Base-by-base conservation (phyloP, 2,888 invertebrate genomes). In the Aleiodes testaceus region DNA sequence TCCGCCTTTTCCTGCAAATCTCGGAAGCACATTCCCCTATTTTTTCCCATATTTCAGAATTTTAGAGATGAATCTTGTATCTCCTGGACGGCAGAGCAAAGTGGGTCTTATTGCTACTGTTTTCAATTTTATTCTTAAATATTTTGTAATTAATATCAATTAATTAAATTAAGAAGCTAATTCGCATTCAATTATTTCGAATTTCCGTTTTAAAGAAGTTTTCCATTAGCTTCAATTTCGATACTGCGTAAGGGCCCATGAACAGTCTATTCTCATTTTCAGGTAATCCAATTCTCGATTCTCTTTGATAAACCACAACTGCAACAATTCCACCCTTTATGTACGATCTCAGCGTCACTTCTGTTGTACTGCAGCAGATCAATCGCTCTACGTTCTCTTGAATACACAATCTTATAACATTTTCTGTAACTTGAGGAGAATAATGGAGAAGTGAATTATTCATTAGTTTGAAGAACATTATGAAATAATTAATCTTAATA, bases 41-140 rank as follows among this genome's bases (percentile, higher is more conserved):
- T 84, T 84, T 26, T 89, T 87, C 1, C 91, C 89, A 18, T 88
- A 85, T 30, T 84, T 82, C 20, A 92, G 81, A 16, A 90, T 84
- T 12, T 82, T 79, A 0, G 90, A 89, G 5, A 92, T 85, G 75
- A 91, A 90, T 69, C 88, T 89, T 0, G 88, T 88, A 80, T 93
- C 93, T 14, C 89, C 88, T 81, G 92, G 92, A 0, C 93, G 92
- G 81, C 92, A 93, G 65, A 92, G 89, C 0, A 91, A 84, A 2
- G 92, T 90, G 2, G 92, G 91, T 16, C 92, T 88, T 63, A 93
- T 85, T 3, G 91, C 89, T 0, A 90, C 85, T 1, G 92, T 91
- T 26, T 84, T 84, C 69, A 92, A 81, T 14, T 78, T 80, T 12
- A 68, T 70, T 26, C 72, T 74, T 76, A 44, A 65, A 14, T 3